Evolutionary conservation across 2,113 vertebrate genomes (phyloP).

Genomic region (Artemisiospiza belli): DNA sequence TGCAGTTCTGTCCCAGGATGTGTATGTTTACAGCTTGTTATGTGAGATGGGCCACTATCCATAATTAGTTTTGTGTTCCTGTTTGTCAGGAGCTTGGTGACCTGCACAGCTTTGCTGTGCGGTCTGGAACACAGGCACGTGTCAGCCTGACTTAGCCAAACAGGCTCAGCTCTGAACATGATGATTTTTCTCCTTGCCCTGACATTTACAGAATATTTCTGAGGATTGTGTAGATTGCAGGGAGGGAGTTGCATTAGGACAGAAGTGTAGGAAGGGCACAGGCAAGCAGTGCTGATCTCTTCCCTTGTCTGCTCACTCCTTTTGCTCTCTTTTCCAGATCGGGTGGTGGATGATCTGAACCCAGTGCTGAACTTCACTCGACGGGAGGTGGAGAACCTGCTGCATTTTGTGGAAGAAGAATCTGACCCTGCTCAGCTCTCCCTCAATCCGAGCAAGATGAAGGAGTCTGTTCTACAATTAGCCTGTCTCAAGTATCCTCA

Average conservation of each 20-base stretch:
- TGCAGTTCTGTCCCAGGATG: not conserved
- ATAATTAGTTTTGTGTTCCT: not conserved
- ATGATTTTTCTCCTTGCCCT: not conserved
- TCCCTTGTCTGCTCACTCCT: not conserved
- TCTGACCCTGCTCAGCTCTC: conserved; percentile 74
- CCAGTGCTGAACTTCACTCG: conserved; percentile 96
- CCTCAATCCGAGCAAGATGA: conserved; percentile 68
- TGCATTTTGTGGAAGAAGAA: conserved; percentile 98
- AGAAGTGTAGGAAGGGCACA: not conserved
- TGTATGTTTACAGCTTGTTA: not conserved
- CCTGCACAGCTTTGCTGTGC: not conserved
- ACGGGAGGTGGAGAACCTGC: conserved; percentile 95
- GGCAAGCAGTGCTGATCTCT: not conserved
- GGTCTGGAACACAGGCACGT: not conserved
- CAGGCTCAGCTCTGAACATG: not conserved
- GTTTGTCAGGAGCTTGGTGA: not conserved
- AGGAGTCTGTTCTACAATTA: conserved; percentile 85
- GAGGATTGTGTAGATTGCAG: not conserved
- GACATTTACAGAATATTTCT: not conserved
- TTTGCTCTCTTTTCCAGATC: conserved; percentile 77
- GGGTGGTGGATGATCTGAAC: conserved; percentile 97
- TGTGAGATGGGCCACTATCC: not conserved
- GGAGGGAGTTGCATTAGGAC: not conserved
- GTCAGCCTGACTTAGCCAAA: not conserved
- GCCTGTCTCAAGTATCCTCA: conserved; percentile 89